These are phyloP conservation scores for Oscheius onirici DNA, from an alignment of 2,888 invertebrate genomes.

Conservation along the genomic window DNA sequence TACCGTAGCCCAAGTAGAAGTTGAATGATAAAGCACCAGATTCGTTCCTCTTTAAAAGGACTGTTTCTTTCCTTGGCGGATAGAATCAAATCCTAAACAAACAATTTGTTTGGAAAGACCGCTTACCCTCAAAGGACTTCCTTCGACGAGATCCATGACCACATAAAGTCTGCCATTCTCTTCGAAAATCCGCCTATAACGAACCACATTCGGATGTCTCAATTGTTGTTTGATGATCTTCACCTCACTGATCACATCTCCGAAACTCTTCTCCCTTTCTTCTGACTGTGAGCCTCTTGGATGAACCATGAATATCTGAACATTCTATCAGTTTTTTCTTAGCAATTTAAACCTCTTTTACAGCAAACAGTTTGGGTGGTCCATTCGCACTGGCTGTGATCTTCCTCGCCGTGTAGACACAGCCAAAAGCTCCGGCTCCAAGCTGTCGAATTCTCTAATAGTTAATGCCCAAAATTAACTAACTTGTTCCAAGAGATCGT, in stretches of 20 bases:
- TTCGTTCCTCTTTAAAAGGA: conserved; percentile 72
- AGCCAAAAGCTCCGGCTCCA: conserved; percentile 74
- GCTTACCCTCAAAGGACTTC: conserved; percentile 70
- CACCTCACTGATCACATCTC: conserved; percentile 73
- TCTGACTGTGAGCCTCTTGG: conserved; percentile 1
- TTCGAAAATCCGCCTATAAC: conserved; percentile 73
- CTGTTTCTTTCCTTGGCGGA: conserved; percentile 73
- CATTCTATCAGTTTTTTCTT: not conserved
- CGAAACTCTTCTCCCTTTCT: conserved; percentile 70
- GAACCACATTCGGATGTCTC: conserved; percentile 74
- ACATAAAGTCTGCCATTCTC: conserved; percentile 73
- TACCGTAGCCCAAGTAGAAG: conserved; percentile 74
- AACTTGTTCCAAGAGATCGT: conserved; percentile 73
- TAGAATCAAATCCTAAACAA: conserved; percentile 72
- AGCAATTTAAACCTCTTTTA: conserved; percentile 73
- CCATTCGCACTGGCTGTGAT: conserved; percentile 46
- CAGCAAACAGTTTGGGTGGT: conserved; percentile 63
- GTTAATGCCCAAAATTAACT: too few species aligned
- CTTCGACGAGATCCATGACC: conserved; percentile 75
- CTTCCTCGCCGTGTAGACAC: conserved; percentile 74
- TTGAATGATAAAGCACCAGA: conserved; percentile 74
- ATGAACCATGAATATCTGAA: conserved; percentile 58
- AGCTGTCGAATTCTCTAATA: too few species aligned
- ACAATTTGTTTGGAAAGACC: too few species aligned
- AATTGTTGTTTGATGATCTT: conserved; percentile 73